Evolutionary conservation across 2,797 vertebrate species (phyloP).

Genomic region (Dipus sagitta): DNA sequence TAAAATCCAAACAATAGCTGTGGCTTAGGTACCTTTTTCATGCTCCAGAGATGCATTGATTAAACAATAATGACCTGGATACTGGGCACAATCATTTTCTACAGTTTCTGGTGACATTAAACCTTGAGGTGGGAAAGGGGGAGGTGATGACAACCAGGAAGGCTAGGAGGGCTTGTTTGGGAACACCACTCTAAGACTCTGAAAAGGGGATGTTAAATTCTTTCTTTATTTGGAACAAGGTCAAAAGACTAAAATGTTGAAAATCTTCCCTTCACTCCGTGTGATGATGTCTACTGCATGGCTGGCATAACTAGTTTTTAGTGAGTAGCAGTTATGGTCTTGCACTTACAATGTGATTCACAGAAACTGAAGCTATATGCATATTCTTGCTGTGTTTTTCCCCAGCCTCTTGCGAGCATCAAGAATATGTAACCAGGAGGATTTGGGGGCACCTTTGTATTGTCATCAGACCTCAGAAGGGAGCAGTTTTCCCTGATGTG

Average conservation of each 20-base stretch:
- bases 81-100: conserved; percentile 90
- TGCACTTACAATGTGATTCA: conserved; percentile 81
- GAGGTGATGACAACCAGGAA: conserved; percentile 69
- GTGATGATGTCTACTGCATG: conserved; percentile 78
- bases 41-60: conserved; percentile 95
- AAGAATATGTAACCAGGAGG: conserved; percentile 85
- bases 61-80: conserved; percentile 95
- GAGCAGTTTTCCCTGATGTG: conserved; percentile 83
- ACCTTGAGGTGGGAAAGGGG: conserved; percentile 79
- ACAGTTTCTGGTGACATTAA: conserved; percentile 85
- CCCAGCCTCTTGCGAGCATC: conserved; percentile 59
- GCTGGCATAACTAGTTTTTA: conserved; percentile 87
- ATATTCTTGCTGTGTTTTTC: conserved; percentile 79
- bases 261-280: conserved; percentile 67
- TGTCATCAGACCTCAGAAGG: conserved; percentile 85
- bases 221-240: conserved; percentile 78
- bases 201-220: conserved; percentile 78
- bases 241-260: conserved; percentile 77
- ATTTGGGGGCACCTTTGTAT: conserved; percentile 88
- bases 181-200: conserved; percentile 80
- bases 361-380: conserved; percentile 80
- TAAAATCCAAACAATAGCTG: conserved; percentile 88
- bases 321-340: conserved; percentile 83
- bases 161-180: conserved; percentile 81
- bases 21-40: conserved; percentile 93